Percentiles rank a stretch among this genome's conserved stretches.
Evolutionary conservation across 2,113 vertebrate species (phyloP).

Genomic region (Rhabdomys dilectus): DNA sequence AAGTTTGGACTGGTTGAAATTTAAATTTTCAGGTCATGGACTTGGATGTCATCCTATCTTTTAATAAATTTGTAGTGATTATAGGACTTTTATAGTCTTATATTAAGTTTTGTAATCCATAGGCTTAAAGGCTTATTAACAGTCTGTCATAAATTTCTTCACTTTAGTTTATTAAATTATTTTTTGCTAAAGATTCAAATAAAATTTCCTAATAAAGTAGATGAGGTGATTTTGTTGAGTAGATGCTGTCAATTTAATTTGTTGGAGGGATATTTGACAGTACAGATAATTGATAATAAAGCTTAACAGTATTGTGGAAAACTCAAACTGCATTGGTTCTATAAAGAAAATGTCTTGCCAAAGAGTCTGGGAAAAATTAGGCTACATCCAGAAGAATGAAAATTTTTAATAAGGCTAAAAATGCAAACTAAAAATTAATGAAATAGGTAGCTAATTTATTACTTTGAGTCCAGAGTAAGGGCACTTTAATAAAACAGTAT

Average conservation of each 20-base stretch:
- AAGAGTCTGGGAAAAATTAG: constrained; percentile 32
- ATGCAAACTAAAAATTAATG: constrained; percentile 37
- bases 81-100: not conserved
- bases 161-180: constrained; percentile 40
- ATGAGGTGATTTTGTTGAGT: not conserved
- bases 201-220: constrained; percentile 32
- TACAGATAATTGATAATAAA: constrained; percentile 41
- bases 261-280: constrained; percentile 6
- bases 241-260: not conserved
- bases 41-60: constrained; percentile 44
- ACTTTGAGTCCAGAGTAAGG: constrained; percentile 2
- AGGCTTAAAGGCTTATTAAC: constrained; percentile 30
- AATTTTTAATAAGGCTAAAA: constrained; percentile 49
- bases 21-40: not conserved
- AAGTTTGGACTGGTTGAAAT: constrained; percentile 4
- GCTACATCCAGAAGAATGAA: not conserved
- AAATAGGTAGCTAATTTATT: constrained; percentile 29
- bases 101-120: not conserved
- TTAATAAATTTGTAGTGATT: constrained; percentile 47
- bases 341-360: constrained; percentile 42
- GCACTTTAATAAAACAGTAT: constrained; percentile 51
- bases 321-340: constrained; percentile 34
- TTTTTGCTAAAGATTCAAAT: constrained; percentile 51
- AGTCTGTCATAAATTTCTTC: not conserved
- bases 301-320: constrained; percentile 37